Conservation (phyloP, 2,797 vertebrate species). For the Oryzias dopingdopingensis region DNA sequence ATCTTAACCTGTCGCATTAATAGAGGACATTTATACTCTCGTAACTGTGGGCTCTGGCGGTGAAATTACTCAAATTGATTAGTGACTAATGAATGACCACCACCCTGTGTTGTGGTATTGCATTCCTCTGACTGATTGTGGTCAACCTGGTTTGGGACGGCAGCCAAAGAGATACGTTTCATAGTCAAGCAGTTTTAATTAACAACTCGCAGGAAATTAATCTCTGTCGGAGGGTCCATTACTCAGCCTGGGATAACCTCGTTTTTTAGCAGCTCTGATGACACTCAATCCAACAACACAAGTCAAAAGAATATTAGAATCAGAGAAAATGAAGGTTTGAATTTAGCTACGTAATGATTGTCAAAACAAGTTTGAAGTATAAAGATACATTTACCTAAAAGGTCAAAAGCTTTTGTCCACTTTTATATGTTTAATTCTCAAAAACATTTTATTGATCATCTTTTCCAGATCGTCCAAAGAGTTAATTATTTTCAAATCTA, state of each 20-base stretch:
- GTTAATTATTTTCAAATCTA: no score
- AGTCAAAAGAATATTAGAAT: no score
- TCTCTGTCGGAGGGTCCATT: conserved; percentile 26
- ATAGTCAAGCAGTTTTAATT: conserved; percentile 61
- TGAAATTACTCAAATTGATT: conserved; percentile 56
- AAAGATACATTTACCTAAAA: no score
- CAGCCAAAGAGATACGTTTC: conserved; percentile 57
- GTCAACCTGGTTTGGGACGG: conserved; percentile 42
- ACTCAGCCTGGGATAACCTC: conserved; percentile 28
- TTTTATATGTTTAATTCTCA: no score
- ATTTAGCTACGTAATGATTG: no score
- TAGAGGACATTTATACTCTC: conserved; percentile 53
- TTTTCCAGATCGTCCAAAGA: no score
- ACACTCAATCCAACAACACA: conserved; percentile 7
- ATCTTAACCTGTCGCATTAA: conserved; percentile 38
- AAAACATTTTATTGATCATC: no score
- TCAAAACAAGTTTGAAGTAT: no score
- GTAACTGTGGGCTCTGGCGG: conserved; percentile 46
- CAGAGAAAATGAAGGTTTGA: no score
- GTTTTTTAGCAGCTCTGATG: conserved; percentile 28
- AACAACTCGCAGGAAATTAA: conserved; percentile 56
- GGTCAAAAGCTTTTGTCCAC: no score
- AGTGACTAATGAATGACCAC: conserved; percentile 58
- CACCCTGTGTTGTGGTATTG: conserved; percentile 46
- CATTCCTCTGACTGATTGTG: conserved; percentile 54